phyloP scores from a whole-genome alignment of 2,888 invertebrate genomes.

The Agrochola circellaris region DNA sequence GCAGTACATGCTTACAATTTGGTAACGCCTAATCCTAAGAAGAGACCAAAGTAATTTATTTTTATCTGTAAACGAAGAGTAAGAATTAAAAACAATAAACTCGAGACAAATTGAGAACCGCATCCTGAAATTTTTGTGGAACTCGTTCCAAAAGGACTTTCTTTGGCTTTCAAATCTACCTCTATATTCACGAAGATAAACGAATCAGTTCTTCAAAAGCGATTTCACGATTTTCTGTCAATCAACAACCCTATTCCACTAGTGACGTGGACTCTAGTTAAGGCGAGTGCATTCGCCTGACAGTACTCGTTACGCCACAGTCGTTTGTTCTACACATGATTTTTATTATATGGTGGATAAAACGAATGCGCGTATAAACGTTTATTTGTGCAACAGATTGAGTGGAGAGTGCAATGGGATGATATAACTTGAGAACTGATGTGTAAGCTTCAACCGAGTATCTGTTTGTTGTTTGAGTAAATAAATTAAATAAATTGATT shows the following conservation, averaged over 20 bases:
- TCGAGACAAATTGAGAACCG: neutral
- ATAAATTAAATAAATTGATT: neutral
- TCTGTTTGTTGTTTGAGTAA: slow-evolving; percentile 4
- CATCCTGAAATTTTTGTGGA: no score
- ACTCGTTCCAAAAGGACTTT: neutral
- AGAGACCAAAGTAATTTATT: neutral
- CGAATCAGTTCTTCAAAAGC: neutral
- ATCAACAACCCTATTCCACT: slow-evolving; percentile 43
- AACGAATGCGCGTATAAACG: slow-evolving; percentile 46
- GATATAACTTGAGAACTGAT: slow-evolving; percentile 52
- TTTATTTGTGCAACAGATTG: slow-evolving; percentile 56
- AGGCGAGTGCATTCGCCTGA: slow-evolving; percentile 58
- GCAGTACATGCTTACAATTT: neutral
- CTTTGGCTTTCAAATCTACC: neutral
- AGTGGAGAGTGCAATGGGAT: slow-evolving; percentile 40
- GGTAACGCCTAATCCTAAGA: neutral
- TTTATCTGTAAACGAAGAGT: neutral
- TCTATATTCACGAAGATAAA: neutral
- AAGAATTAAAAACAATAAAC: neutral
- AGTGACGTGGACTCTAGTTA: slow-evolving; percentile 46
- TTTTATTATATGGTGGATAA: slow-evolving; percentile 52
- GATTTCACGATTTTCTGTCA: neutral
- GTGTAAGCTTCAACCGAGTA: slow-evolving; percentile 28
- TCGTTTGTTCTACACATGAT: slow-evolving; percentile 44
- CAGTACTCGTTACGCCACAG: slow-evolving; percentile 53